Evolutionary conservation across 2,888 invertebrate genomes (phyloP).

Genomic region (Amitus sp.): DNA sequence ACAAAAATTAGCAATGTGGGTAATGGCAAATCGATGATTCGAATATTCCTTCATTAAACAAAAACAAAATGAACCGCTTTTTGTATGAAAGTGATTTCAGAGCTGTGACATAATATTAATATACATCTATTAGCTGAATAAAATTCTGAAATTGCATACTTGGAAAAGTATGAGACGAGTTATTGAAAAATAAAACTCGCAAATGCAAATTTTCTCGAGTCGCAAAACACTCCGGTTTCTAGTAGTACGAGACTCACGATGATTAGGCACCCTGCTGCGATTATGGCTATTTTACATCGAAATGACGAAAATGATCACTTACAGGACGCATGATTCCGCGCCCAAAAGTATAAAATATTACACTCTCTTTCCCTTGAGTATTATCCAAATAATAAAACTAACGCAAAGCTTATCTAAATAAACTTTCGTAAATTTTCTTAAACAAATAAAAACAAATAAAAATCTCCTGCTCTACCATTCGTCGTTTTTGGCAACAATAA

Average conservation of each 20-base stretch:
- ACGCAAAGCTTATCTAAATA: neutral
- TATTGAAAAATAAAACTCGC: neutral
- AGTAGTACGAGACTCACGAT: conserved; percentile 21
- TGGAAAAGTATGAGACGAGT: no score
- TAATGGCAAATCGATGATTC: no score
- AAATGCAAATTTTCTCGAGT: neutral
- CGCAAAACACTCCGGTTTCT: neutral
- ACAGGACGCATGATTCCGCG: neutral
- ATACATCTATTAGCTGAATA: no score
- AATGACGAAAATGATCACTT: neutral
- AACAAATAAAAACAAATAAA: conserved; percentile 3
- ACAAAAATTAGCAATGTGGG: no score
- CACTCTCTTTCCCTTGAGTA: neutral
- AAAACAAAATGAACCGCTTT: no score
- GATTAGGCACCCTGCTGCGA: conserved; percentile 48
- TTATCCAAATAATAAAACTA: neutral
- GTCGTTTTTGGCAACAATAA: conserved; percentile 40
- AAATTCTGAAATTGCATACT: no score
- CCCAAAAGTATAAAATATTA: neutral
- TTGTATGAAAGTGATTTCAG: no score
- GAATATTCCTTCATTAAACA: no score
- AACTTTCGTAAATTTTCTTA: conserved; percentile 6
- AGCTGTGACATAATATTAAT: no score
- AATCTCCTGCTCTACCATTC: neutral
- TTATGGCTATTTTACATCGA: conserved; percentile 41